Conservation (phyloP, 2,797 vertebrate genomes). For the Enteromius mattozi region DNA sequence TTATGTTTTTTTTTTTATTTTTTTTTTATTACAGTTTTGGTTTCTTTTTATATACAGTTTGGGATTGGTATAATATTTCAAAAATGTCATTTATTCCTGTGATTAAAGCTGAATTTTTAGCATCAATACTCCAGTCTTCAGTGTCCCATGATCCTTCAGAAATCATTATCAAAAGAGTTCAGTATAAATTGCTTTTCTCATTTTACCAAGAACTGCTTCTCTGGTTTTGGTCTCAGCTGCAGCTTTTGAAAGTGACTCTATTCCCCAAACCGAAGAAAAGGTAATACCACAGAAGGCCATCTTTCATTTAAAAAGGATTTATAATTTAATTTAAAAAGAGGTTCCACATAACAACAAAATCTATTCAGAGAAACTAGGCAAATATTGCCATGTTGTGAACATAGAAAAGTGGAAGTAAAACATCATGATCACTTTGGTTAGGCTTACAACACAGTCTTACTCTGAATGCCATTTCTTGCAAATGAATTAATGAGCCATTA, state of each 20-base stretch:
- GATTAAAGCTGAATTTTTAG: not conserved
- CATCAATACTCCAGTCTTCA: not conserved
- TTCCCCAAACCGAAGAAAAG: not conserved
- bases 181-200: not conserved
- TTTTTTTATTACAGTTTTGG: not conserved
- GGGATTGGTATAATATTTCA: not conserved
- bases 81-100: not conserved
- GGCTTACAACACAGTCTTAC: constrained; percentile 42
- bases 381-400: not conserved
- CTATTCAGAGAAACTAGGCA: not conserved
- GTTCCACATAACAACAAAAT: not conserved
- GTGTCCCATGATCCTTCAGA: not conserved
- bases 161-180: not conserved
- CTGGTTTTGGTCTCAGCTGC: not conserved
- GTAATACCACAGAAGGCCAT: not conserved
- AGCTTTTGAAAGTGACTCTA: too few relatives aligned
- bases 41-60: not conserved
- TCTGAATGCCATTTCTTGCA: constrained; percentile 26
- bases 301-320: constrained; percentile 33
- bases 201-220: not conserved
- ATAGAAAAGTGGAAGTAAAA: constrained; percentile 54
- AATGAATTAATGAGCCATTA: constrained; percentile 28
- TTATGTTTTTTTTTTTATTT: too few relatives aligned
- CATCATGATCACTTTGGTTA: not conserved
- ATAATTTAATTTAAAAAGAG: constrained; percentile 26